phyloP scores from a whole-genome alignment of 2,888 invertebrate genomes.

The Spicauda simplicius region DNA sequence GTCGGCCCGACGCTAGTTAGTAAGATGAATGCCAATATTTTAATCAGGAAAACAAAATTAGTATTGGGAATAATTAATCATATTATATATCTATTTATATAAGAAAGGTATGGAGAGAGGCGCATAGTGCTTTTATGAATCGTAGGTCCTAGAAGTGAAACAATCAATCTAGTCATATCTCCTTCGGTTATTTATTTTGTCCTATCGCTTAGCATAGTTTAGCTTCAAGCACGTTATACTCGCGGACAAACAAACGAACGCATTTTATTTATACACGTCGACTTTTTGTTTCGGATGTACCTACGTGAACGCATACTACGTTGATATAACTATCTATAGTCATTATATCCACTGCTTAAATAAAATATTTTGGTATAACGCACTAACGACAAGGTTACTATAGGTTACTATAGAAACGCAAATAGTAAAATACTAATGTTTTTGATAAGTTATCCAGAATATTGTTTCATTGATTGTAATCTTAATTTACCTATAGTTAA shows the following conservation, averaged over 20 bases:
- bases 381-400: slow-evolving; percentile 32
- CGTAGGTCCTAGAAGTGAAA: slow-evolving; percentile 79
- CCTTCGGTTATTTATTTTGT: slow-evolving; percentile 74
- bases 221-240: slow-evolving; percentile 76
- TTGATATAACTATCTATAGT: slow-evolving; percentile 26
- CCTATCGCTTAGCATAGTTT: slow-evolving; percentile 84
- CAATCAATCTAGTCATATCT: slow-evolving; percentile 84
- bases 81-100: slow-evolving; percentile 81
- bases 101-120: slow-evolving; percentile 80
- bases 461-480: slow-evolving; percentile 56
- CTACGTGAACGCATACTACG: slow-evolving; percentile 15
- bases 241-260: slow-evolving; percentile 13
- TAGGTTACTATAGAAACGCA: slow-evolving; percentile 18
- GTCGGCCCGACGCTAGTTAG: slow-evolving; percentile 67
- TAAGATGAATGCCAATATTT: slow-evolving; percentile 84
- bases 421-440: slow-evolving; percentile 44
- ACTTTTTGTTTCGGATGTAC: slow-evolving; percentile 30
- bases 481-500: slow-evolving; percentile 25
- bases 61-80: slow-evolving; percentile 80
- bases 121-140: slow-evolving; percentile 84
- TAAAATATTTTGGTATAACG: slow-evolving; percentile 42
- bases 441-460: slow-evolving; percentile 84
- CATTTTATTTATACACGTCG: slow-evolving; percentile 17
- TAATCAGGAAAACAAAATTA: slow-evolving; percentile 80
- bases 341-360: slow-evolving; percentile 39